A percentile compares a stretch with the other conserved stretches of the same genome.
Conservation (phyloP, 2,113 vertebrate species). For the Psammodynastes pulverulentus region DNA sequence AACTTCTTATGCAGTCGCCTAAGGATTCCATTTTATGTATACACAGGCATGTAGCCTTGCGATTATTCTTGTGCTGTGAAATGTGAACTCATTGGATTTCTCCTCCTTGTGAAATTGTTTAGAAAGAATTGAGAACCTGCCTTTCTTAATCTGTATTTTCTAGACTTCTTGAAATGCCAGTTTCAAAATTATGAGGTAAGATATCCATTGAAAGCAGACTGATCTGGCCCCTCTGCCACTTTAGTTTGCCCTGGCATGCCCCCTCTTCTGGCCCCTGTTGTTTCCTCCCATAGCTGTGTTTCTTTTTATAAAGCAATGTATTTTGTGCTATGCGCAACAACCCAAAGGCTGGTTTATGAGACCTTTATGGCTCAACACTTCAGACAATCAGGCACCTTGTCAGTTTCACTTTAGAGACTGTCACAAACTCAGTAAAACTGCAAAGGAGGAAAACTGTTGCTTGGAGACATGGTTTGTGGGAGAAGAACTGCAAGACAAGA, state of each 20-base stretch:
- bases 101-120: neutral
- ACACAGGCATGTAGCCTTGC: neutral
- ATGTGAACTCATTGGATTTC: neutral
- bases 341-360: constrained; percentile 25
- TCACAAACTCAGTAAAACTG: constrained; percentile 17
- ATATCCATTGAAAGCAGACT: neutral
- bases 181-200: neutral
- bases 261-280: neutral
- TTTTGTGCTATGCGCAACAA: neutral
- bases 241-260: accelerated
- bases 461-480: neutral
- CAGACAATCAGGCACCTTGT: constrained; percentile 9
- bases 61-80: neutral
- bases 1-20: neutral
- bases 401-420: constrained; percentile 1
- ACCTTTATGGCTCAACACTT: constrained; percentile 17
- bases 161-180: neutral
- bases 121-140: neutral
- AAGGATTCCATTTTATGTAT: neutral
- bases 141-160: neutral
- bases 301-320: neutral
- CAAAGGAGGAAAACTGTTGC: neutral
- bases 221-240: neutral
- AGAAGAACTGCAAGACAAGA: neutral
- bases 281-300: neutral